Base-by-base conservation (phyloP, 2,797 vertebrate species). In the Melanogrammus aeglefinus region DNA sequence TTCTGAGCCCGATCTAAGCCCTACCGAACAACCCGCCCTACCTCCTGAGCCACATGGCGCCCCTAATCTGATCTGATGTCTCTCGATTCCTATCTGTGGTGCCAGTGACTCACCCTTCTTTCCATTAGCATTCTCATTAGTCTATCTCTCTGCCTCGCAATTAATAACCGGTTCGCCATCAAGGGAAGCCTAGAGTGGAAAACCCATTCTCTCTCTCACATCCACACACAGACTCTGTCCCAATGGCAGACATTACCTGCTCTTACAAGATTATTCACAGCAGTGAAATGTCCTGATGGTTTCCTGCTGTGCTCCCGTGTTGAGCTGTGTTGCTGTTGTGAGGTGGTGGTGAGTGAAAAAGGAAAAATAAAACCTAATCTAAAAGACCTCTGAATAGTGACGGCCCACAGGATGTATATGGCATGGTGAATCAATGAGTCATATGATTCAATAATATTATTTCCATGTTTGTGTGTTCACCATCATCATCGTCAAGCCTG, bases 221-320 rank as follows among this genome's bases (percentile, higher is more conserved):
- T 38, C 44, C 29, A 36, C 44, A 36, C 72, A 2, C 1, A 47
- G 73, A 41, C 33, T 73, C 75, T 76, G 66, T 77, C 78, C 77
- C 77, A 7, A 71, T 41, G 27, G 14, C 78, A 76, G 81, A 81
- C 81, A 83, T 76, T 27, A 81, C 78, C 82, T 73, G 72, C 76
- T 70, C 75, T 81, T 77, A 82, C 66, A 75, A 80, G 81, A 84
- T 84, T 85, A 86, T 84, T 83, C 86, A 87, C 75, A 79, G 78
- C 84, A 81, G 81, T 71, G 74, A 77, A 80, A 77, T 86, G 82
- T 88, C 74, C 80, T 82, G 63, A 75, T 69, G 36, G 63, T 57
- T 80, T 81, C 83, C 79, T 76, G 77, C 79, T 44, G 78, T 72
- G 69, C 70, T 76, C 73, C 1, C 21, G 33, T 72, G 41, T 33